Base-by-base conservation (phyloP, 2,888 invertebrate genomes). In the Andricus curvator region DNA sequence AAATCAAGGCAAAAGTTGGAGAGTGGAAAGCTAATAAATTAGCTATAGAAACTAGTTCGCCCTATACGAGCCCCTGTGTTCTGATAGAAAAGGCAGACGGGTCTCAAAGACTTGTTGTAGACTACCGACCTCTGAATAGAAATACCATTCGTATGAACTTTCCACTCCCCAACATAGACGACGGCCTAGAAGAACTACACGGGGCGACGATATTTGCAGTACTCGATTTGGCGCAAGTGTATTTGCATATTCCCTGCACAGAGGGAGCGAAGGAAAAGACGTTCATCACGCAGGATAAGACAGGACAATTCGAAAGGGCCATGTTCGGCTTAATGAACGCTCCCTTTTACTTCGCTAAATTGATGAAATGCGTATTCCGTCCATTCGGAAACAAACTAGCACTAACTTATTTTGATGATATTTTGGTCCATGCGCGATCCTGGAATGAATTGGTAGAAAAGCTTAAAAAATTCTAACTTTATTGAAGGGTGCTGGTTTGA, bases 261-360 rank as follows among this genome's bases (percentile, higher is more conserved):
- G 80, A 80, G 4, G 44, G 20, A 25, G 80, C 82, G 22, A 80
- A 77, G 48, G 62, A 78, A 11, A 80, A 82, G 66, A 78, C 74
- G 33, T 87, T 89, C 62, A 86, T 86, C 13, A 25, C 25, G 25
- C 25, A 25, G 25, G 25, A 25, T 25, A 1, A 25, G 25, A 25
- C 25, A 1, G 25, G 25, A 1, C 25, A 25, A 25, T 25, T 25
- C 1, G 25, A 25, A 25, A 25, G 25, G 1, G 25, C 25, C 25
- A 25, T 25, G 25, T 25, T 25, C 25, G 25, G 25, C 25, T 25
- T 25, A 1, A 25, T 25, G 25, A 25, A 25, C 25, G 25, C 1
- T 25, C 25, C 25, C 37, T 33, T 33, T 33, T 33, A 90, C 88
- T 90, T 89, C 77, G 85, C 85, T 29, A 80, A 85, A 4, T 37